Base-by-base conservation (phyloP, 2,888 invertebrate species). In the Empis stercorea region DNA sequence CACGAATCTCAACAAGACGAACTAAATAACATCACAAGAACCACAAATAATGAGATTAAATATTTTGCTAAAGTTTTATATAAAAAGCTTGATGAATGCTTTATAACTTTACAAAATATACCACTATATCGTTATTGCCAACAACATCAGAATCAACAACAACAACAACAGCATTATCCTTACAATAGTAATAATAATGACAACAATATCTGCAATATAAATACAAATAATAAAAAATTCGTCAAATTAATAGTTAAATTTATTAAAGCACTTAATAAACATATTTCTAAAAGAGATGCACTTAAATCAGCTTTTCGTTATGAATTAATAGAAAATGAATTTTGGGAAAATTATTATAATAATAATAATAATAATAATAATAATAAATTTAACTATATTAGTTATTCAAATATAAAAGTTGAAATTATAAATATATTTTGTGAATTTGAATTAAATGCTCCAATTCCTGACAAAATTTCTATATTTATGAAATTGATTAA, bases 1-100 rank as follows among this genome's bases (percentile, higher is more conserved):
- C 42, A 56, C 52, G 50, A 14, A 34, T 49, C 41, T 45, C 50
- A 48, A 47, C 30, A 37, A 37, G 27, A 20, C 39, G 37, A 49
- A 39, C 48, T 46, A 15, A 47, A n/a, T 47, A 48, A 15, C 48
- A n/a, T 43, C 44, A 51, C 50, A 48, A 48, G 42, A 45, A 41
- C 48, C 48, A 50, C 48, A 50, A 51, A 53, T n/a, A n/a, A n/a
- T 52, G 66, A 66, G 62, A 66, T 67, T 57, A 64, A 66, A 62
- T 66, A 63, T 61, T 67, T 68, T 56, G 64, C 63, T 48, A 63
- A 65, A 60, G 63, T 66, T 60, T 58, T 68, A 51, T 61, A 62
- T 57, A 62, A 64, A 54, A 63, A 65, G 55, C 61, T 68, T 43
- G 59, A 65, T 39, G 59, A 56, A 51, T 64, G 65, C 51, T 57